Evolutionary conservation across 2,797 vertebrate species (phyloP).

Genomic region (Micropoecilia bifurca): DNA sequence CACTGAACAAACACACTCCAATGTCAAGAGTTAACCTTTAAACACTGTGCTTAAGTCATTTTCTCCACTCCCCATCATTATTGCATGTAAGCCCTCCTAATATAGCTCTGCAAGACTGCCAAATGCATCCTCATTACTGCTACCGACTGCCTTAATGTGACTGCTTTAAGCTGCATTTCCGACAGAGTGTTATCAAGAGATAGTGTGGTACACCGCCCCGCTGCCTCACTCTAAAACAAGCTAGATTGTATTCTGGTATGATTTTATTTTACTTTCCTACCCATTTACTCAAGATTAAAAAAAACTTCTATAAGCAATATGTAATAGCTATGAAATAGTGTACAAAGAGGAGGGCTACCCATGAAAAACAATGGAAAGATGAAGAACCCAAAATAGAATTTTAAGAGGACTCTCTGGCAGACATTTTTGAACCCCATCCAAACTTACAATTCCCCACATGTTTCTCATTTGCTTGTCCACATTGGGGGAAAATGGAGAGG

Average conservation of each 20-base stretch:
- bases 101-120: conserved; percentile 67
- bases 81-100: conserved; percentile 67
- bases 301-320: conserved; percentile 28
- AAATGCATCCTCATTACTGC: conserved; percentile 65
- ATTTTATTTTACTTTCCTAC: conserved; percentile 25
- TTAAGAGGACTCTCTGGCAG: conserved; percentile 62
- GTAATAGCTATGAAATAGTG: conserved; percentile 36
- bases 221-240: conserved; percentile 30
- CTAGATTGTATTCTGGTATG: conserved; percentile 13
- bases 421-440: conserved; percentile 70
- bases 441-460: conserved; percentile 71
- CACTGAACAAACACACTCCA: conserved; percentile 57
- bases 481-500: conserved; percentile 8
- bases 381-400: conserved; percentile 69
- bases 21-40: conserved; percentile 69
- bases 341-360: conserved; percentile 37
- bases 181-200: conserved; percentile 43
- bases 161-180: conserved; percentile 54
- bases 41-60: conserved; percentile 62
- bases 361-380: conserved; percentile 52
- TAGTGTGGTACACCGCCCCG: conserved; percentile 26
- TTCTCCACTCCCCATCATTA: conserved; percentile 65
- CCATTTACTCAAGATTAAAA: conserved; percentile 41
- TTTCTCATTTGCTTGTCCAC: conserved; percentile 74
- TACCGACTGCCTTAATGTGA: conserved; percentile 63